Evolutionary conservation across 2,797 vertebrate genomes (phyloP), one percentile per base, ranked within the genome.

Genomic region (Oryzias sinensis): DNA sequence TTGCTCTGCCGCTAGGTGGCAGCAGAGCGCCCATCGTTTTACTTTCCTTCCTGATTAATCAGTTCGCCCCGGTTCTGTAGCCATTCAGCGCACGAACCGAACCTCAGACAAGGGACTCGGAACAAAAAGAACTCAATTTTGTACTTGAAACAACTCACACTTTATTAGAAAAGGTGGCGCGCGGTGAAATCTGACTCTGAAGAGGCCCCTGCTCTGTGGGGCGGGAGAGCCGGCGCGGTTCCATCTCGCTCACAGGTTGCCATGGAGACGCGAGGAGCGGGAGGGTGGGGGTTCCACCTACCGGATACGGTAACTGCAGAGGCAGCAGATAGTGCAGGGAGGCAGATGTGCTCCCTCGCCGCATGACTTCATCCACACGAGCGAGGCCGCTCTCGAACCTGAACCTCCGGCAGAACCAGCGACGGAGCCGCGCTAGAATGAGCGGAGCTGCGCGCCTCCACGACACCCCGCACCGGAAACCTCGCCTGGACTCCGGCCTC

Each of bases 221-320:
- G 33, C 33, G 8, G 33, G 33, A 11, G 33, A 11, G 33, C 9
- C 9, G 45, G 6, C 20, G 15, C 11, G 14, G 45, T 20, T 14
- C 4, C 6, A 5, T 24, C 45, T 13, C 65, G 42, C 66, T 13
- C 9, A 15, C 18, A 1, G 56, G 81, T 89, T 82, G 69, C 84
- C 76, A 83, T 82, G 73, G 82, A 68, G 75, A 86, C 67, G 20
- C 41, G 41, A 24, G 45, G 40, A 41, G 44, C 2, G 45, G 68
- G 68, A 60, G 66, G 45, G 18, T 47, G 20, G 45, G 45, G 45
- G 45, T 49, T 49, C 43, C 77, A 60, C 70, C 76, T 68, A 80
- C 86, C 82, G 85, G 83, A 88, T 85, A 74, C 71, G 5, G 53
- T 59, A 59, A 73, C 77, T 82, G 83, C 77, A 72, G 72, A 65